Evolutionary conservation across 2,113 vertebrate species (phyloP), one percentile per base, ranked within the genome.

Genomic region (Axis porcinus): DNA sequence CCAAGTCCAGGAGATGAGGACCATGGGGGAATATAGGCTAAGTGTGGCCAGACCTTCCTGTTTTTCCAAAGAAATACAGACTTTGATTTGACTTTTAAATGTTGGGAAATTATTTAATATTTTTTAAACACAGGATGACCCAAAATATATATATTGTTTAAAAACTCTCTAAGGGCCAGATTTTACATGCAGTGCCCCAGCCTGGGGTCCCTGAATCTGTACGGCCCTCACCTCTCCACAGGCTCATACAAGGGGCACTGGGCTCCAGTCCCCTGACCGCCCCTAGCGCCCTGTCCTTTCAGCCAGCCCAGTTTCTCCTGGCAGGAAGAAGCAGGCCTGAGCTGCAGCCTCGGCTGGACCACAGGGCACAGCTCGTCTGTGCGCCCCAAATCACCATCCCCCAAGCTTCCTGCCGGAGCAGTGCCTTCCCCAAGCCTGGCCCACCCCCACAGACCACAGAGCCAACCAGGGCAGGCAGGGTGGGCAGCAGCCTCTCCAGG

Each of bases 281-380:
- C 74, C 54, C 3, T 4, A 81, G 7, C 3, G 2, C 17, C 19
- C 0, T 23, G 0, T 50, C 21, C 54, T 43, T 30, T 8, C 12
- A 52, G 27, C 33, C 86, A 74, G 50, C 47, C 36, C 19, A 8
- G 5, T 14, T 54, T 52, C 36, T 83, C 17, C 89, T 54, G 25
- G 30, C 8, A 57, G 47, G 6, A 85, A n/a, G 57, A 21, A 13
- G 6, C 16, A 17, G 43, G 11, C 36, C 60, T 10, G 2, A n/a
- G 6, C 28, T 13, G 23, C 60, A 30, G 58, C 33, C 33, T 28
- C 4, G 52, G 5, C 17, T 1, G 19, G 8, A 25, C 15, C 17
- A 12, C 11, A 0, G 36, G 27, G 6, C 47, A 16, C 2, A n/a
- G 9, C n/a, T 10, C 0, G 0, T 1, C 12, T 21, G 3, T 28